Percentiles rank a stretch among this genome's conserved stretches.
Evolutionary conservation across 2,888 invertebrate species (phyloP).

Genomic region (Erebia aethiops): DNA sequence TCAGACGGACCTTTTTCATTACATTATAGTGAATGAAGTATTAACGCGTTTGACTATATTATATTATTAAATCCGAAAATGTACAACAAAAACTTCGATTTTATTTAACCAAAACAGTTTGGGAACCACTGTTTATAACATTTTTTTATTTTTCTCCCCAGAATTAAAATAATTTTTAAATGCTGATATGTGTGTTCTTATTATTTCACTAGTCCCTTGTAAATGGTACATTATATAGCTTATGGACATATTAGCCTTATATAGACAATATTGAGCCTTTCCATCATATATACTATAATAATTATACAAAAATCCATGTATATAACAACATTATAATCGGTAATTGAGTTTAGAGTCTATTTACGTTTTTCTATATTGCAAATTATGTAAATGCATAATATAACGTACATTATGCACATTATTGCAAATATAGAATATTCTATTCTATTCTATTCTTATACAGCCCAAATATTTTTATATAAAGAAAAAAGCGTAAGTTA

Average conservation of each 20-base stretch:
- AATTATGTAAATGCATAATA: background rate
- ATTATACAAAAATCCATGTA: background rate
- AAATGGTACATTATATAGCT: background rate
- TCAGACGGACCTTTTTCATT: too few species aligned
- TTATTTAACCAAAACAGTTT: too few species aligned
- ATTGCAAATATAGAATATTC: too few species aligned
- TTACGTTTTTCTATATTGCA: background rate
- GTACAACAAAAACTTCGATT: too few species aligned
- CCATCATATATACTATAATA: slow-evolving; percentile 5
- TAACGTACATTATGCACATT: background rate
- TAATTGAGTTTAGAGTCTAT: background rate
- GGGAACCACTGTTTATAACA: background rate
- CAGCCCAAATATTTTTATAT: background rate
- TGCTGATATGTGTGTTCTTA: background rate
- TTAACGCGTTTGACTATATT: too few species aligned
- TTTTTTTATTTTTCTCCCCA: background rate
- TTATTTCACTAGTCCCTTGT: slow-evolving; percentile 5
- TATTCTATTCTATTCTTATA: too few species aligned
- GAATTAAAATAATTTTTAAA: background rate
- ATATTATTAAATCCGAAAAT: too few species aligned
- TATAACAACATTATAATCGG: slow-evolving; percentile 3
- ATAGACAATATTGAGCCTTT: background rate
- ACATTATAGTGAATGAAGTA: too few species aligned
- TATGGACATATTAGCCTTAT: background rate
- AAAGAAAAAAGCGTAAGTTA: background rate